Conservation (phyloP, 2,113 vertebrate genomes). For the Callocephalon fimbriatum region DNA sequence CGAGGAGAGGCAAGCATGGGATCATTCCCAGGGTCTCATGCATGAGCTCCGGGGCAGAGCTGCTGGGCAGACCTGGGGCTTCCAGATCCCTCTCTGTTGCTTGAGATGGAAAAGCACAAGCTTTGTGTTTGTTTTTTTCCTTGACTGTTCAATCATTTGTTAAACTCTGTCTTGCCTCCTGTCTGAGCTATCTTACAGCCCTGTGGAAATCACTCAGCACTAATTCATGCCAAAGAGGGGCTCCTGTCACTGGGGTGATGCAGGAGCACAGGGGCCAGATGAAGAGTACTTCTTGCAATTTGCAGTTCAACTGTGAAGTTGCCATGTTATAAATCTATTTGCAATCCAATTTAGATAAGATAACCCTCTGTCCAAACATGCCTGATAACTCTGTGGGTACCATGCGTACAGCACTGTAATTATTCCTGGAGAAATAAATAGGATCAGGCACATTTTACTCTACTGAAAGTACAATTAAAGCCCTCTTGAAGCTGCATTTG, state of each 20-base stretch:
- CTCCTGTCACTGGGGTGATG: conserved; percentile 10
- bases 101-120: not conserved
- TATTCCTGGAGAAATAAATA: conserved; percentile 23
- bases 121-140: not conserved
- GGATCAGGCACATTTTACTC: not conserved
- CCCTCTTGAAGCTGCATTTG: not conserved
- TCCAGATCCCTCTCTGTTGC: not conserved
- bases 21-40: not conserved
- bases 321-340: conserved; percentile 37
- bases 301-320: conserved; percentile 14
- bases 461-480: conserved; percentile 33
- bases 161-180: not conserved
- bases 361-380: not conserved
- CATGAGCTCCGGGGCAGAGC: not conserved
- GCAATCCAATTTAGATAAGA: conserved; percentile 52
- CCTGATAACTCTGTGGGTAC: conserved; percentile 4
- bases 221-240: not conserved
- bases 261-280: not conserved
- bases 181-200: not conserved
- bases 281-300: conserved; percentile 45
- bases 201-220: not conserved
- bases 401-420: not conserved
- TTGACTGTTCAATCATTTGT: not conserved
- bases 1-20: not conserved
- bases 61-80: not conserved